Evolutionary conservation across 2,888 invertebrate genomes (phyloP), one percentile per base, ranked within the genome.

Genomic region (Opisthograptis luteolata): DNA sequence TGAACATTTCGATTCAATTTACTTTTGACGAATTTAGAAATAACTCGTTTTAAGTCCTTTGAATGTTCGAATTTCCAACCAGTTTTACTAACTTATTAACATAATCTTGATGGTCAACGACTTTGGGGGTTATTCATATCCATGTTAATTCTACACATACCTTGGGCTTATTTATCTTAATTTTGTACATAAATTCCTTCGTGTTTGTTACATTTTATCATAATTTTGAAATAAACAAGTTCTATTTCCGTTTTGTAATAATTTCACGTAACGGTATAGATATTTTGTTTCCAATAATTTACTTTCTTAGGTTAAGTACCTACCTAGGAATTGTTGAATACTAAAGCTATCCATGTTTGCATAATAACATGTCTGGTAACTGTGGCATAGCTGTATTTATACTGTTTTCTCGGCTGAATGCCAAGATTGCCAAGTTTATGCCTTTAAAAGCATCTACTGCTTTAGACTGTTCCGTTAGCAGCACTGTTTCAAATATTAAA

Each of bases 351-450:
- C 41, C 43, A 17, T 55, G 55, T 60, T 57, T 52, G 54, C 51
- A 56, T 55, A 55, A 39, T 43, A 52, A 48, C 50, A 46, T 32
- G 44, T 46, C 40, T 37, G 19, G 39, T 10, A 36, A 19, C 4
- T 36, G 9, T 39, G 42, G 39, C 36, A 40, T 42, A 50, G 31
- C 49, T 55, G 34, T 32, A 25, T 49, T 37, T 54, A 42, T 46
- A 30, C 45, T 39, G 54, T 52, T 55, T 52, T 53, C 37, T 53
- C 40, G 57, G 60, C 57, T 35, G 34, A 37, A 46, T 42, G 57
- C 60, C 57, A 57, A 53, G 34, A 37, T 43, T 42, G 57, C 60
- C 57, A 57, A 53, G 30, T 34, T 36, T 57, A 10, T 8, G 40
- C 41, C 30, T 48, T 39, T 49, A 45, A 47, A 25, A n/a, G n/a